Base-by-base conservation (phyloP, 2,797 vertebrate species). In the Sebastes jordani region DNA sequence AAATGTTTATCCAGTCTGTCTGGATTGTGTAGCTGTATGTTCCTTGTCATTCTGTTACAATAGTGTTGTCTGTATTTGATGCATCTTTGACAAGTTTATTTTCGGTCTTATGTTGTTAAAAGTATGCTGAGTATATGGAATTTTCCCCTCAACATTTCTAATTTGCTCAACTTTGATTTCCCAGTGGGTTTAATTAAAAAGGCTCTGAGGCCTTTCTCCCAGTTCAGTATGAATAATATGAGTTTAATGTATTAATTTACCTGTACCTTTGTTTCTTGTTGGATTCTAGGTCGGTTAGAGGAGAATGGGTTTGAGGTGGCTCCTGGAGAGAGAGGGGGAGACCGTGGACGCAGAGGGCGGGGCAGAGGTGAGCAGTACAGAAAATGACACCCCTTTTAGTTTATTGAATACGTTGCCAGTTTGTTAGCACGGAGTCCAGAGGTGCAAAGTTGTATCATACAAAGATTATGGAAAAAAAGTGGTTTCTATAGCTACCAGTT, bases 271-370 rank as follows among this genome's bases (percentile, higher is more conserved):
- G 11, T 68, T 71, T 81, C 11, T 66, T 82, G 11, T 54, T 82
- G 7, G 25, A 11, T 71, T 92, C 2, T 90, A 98, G 98, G 97
- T 86, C 93, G 96, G 86, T 77, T 92, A 22, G 98, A 99, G 91
- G 98, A 99, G 91, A 99, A 99, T 80, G 98, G 97, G 38, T 96
- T 98, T 92, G 98, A 99, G 80, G 95, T 82, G 80, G 94, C 55
- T 89, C 97, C 95, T 87, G 97, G 96, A 82, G 97, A 99, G 62
- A 97, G 95, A 83, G 94, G 96, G 42, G 96, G 96, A 25, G 98
- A 99, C 54, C 96, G 96, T 72, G 97, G 97, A 59, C 97, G 97
- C 34, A 95, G 97, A 71, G 95, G 97, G 11, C 95, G 97, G 29
- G 96, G 97, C 71, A 97, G 97, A 98, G 97, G 97, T 99, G 86